phyloP scores from a whole-genome alignment of 2,113 vertebrate species.

The Upupa epops region DNA sequence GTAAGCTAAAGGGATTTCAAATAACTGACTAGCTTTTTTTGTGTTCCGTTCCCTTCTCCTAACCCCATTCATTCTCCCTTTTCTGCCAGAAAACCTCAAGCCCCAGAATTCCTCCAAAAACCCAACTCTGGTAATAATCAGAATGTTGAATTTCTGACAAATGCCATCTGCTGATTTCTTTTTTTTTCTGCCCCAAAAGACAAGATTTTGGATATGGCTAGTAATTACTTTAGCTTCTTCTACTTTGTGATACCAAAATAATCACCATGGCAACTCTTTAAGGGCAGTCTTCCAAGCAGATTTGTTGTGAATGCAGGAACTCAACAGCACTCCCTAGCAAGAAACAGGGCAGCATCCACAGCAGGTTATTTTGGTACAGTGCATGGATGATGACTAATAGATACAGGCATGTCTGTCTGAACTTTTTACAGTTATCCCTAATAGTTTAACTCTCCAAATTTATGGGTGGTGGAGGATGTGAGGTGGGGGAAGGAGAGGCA shows the following conservation, averaged over 20 bases:
- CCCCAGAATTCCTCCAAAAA: conserved; percentile 31
- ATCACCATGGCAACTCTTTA: conserved; percentile 79
- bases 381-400: conserved; percentile 45
- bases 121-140: conserved; percentile 69
- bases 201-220: conserved; percentile 77
- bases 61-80: neutral
- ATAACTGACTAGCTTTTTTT: neutral
- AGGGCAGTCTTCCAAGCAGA: conserved; percentile 75
- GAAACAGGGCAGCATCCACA: conserved; percentile 43
- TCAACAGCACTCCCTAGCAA: conserved; percentile 72
- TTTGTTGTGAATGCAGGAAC: conserved; percentile 76
- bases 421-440: conserved; percentile 32
- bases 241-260: conserved; percentile 78
- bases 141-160: conserved; percentile 77
- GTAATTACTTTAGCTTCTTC: conserved; percentile 78
- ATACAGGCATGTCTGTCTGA: conserved; percentile 10
- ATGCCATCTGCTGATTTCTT: conserved; percentile 79
- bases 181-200: conserved; percentile 36
- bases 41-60: neutral
- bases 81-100: conserved; percentile 24
- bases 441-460: conserved; percentile 48
- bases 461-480: conserved; percentile 20
- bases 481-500: neutral
- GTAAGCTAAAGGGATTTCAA: conserved; percentile 41
- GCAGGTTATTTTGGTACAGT: conserved; percentile 46